A percentile compares a stretch with the other conserved stretches of the same genome.
Evolutionary conservation across 2,797 vertebrate species (phyloP).

Genomic region (Malurus leucopterus): DNA sequence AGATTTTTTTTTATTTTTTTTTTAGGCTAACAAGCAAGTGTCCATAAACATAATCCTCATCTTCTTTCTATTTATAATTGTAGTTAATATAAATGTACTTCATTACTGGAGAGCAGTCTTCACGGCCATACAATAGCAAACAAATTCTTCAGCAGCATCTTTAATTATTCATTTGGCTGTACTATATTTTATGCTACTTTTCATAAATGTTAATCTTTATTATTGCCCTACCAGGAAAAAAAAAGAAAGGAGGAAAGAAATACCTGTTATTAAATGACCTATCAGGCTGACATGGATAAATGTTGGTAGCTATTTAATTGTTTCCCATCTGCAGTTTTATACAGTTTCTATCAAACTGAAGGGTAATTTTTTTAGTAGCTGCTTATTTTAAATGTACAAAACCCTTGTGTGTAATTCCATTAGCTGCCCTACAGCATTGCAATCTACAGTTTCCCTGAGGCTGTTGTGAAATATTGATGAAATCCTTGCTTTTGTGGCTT

Average conservation of each 20-base stretch:
- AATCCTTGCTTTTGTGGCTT: conserved; percentile 81
- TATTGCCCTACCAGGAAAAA: conserved; percentile 57
- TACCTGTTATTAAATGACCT: conserved; percentile 78
- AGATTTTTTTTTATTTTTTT: background rate
- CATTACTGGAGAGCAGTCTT: conserved; percentile 56
- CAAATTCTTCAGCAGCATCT: conserved; percentile 71
- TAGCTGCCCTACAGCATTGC: conserved; percentile 93
- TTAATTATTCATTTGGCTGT: conserved; percentile 78
- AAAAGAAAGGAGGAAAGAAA: conserved; percentile 36
- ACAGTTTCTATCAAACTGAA: conserved; percentile 79
- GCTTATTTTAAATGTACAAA: conserved; percentile 95
- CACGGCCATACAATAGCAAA: conserved; percentile 60
- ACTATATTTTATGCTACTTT: conserved; percentile 75
- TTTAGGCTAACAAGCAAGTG: conserved; percentile 49
- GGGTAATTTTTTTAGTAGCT: conserved; percentile 79
- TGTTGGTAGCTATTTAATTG: conserved; percentile 75
- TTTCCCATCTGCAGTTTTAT: conserved; percentile 78
- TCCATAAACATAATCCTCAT: conserved; percentile 50
- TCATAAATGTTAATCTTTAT: conserved; percentile 79
- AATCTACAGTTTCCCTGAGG: conserved; percentile 92
- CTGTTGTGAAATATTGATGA: conserved; percentile 99
- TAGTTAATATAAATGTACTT: conserved; percentile 67
- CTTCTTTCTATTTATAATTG: conserved; percentile 61
- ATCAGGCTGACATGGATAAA: conserved; percentile 69
- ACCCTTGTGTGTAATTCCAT: conserved; percentile 95